Evolutionary conservation across 2,113 vertebrate genomes (phyloP).

Genomic region (Nothobranchius furzeri): DNA sequence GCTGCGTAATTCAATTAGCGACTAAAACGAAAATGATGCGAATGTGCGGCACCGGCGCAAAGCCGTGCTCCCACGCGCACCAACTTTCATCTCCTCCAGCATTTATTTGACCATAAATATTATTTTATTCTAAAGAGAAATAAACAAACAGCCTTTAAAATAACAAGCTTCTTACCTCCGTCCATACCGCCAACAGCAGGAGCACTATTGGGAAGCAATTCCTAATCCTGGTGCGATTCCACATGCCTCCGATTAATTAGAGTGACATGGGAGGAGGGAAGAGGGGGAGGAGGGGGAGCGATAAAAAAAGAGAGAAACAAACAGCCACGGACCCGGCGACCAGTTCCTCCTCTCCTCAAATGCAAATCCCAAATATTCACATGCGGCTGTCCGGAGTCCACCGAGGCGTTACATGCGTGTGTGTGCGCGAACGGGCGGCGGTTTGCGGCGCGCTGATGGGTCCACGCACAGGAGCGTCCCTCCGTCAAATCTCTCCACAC

Average conservation of each 20-base stretch:
- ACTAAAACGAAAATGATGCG: constrained; percentile 47
- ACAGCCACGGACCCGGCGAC: constrained; percentile 78
- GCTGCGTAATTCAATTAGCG: constrained; percentile 74
- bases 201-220: constrained; percentile 75
- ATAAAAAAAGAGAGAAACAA: constrained; percentile 63
- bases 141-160: too few species aligned
- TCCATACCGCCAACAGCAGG: constrained; percentile 81
- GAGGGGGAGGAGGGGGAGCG: background rate
- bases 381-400: constrained; percentile 60
- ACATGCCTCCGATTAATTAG: constrained; percentile 83
- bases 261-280: constrained; percentile 54
- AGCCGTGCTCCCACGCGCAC: constrained; percentile 63
- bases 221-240: constrained; percentile 80
- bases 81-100: constrained; percentile 67
- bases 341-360: constrained; percentile 76
- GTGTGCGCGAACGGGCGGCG: constrained; percentile 47
- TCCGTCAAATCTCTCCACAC: constrained; percentile 81
- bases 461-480: constrained; percentile 71
- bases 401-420: constrained; percentile 57
- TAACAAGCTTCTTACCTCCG: constrained; percentile 72
- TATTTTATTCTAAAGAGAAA: too few species aligned
- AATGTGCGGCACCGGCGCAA: constrained; percentile 38
- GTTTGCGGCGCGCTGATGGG: constrained; percentile 68
- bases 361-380: constrained; percentile 64
- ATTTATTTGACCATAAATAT: too few species aligned